Conservation (phyloP, 2,797 vertebrate genomes). For the Tiaroga cobitis region DNA sequence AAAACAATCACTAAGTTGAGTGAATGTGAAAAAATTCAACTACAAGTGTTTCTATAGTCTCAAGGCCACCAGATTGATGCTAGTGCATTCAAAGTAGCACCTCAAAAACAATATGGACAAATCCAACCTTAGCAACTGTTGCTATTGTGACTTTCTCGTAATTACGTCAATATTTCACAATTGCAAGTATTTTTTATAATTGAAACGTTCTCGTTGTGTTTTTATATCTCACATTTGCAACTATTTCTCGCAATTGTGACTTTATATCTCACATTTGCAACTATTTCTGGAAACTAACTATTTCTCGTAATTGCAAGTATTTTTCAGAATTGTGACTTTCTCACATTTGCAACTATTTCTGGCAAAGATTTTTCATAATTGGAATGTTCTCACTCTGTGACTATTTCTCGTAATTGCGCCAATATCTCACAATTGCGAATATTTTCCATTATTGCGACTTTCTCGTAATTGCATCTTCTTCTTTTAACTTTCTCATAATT, state of each 20-base stretch:
- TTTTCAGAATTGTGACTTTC: too few species aligned
- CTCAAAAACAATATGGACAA: not conserved
- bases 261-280: too few species aligned
- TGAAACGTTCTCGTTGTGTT: not conserved
- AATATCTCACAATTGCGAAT: not conserved
- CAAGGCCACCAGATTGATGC: not conserved
- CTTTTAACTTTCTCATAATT: not conserved
- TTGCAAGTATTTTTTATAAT: not conserved
- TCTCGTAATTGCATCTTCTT: too few species aligned
- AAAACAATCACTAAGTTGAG: conserved; percentile 50
- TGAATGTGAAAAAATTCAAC: conserved; percentile 53
- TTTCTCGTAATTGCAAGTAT: too few species aligned
- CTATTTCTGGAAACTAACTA: too few species aligned
- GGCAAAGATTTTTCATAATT: too few species aligned
- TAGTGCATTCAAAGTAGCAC: not conserved
- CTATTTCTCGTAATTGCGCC: not conserved
- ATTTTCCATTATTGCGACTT: not conserved
- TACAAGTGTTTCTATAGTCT: conserved; percentile 14
- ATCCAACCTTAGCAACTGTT: not conserved
- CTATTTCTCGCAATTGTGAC: not conserved
- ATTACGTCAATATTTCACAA: not conserved
- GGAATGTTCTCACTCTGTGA: not conserved
- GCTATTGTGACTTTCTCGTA: not conserved
- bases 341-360: too few species aligned
- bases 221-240: too few species aligned